A percentile compares a stretch with the other conserved stretches of the same genome.
phyloP scores from a whole-genome alignment of 2,888 invertebrate species.

The Sclerodermus sp. region DNA sequence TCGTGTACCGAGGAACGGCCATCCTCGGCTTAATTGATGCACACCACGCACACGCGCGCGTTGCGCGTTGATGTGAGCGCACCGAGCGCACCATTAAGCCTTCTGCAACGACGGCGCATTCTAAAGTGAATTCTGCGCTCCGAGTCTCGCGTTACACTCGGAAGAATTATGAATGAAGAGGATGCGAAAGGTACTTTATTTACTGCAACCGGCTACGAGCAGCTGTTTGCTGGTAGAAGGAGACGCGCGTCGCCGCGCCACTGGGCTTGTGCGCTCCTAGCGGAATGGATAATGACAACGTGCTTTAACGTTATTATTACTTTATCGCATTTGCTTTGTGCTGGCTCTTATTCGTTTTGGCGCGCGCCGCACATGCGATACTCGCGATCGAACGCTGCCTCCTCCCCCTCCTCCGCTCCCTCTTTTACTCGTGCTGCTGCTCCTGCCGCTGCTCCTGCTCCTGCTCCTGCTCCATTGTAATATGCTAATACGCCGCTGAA shows the following conservation, averaged over 20 bases:
- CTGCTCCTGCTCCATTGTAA: too few species aligned
- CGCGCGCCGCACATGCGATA: background rate
- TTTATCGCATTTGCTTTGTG: background rate
- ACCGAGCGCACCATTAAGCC: too few species aligned
- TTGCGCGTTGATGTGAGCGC: too few species aligned
- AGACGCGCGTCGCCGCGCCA: slow-evolving; percentile 3
- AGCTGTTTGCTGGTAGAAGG: slow-evolving; percentile 16
- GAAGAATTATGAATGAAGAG: slow-evolving; percentile 32
- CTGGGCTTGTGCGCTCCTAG: slow-evolving; percentile 4
- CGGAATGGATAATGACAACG: slow-evolving; percentile 22
- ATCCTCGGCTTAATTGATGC: too few species aligned
- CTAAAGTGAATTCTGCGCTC: slow-evolving; percentile 13
- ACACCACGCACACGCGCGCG: too few species aligned
- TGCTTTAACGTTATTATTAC: slow-evolving; percentile 8
- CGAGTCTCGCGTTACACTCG: slow-evolving; percentile 1
- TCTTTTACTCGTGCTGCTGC: too few species aligned
- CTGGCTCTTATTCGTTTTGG: background rate
- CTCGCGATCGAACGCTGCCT: background rate
- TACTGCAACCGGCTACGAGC: background rate
- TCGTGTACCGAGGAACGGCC: too few species aligned
- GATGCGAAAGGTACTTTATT: slow-evolving; percentile 14
- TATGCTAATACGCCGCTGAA: too few species aligned
- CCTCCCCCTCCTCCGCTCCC: background rate
- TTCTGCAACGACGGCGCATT: too few species aligned
- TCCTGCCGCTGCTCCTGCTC: too few species aligned